Conservation (phyloP, 2,888 invertebrate genomes). For the Metopia argyrocephala region DNA sequence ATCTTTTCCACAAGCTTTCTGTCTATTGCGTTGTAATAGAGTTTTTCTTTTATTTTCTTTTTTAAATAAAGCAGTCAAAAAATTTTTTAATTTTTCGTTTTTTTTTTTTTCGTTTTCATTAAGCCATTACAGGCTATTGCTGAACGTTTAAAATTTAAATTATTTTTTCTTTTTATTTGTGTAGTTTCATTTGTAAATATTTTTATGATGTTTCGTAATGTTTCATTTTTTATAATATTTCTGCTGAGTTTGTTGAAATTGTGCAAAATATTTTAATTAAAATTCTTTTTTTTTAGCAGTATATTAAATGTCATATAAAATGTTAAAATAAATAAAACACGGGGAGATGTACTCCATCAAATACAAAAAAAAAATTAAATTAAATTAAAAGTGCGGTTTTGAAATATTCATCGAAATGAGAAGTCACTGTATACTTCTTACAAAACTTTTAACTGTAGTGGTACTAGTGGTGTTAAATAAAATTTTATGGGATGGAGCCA, state of each 20-base stretch:
- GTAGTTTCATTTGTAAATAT: background rate
- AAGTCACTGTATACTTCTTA: too few relatives aligned
- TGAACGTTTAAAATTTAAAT: too few relatives aligned
- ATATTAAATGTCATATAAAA: constrained; percentile 32
- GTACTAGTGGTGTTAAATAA: too few relatives aligned
- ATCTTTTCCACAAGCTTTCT: background rate
- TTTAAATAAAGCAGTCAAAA: background rate
- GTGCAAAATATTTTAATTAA: constrained; percentile 53
- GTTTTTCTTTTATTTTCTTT: background rate
- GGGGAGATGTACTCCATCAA: background rate
- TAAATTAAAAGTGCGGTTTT: too few relatives aligned
- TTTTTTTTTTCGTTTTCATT: too few relatives aligned
- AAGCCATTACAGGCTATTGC: too few relatives aligned
- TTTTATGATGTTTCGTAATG: background rate
- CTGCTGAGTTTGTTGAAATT: constrained; percentile 43
- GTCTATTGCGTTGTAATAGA: background rate
- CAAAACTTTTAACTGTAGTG: too few relatives aligned
- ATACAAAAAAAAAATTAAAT: too few relatives aligned
- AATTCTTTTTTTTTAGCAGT: constrained; percentile 27
- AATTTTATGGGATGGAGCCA: too few relatives aligned
- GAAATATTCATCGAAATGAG: too few relatives aligned
- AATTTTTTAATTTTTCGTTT: background rate
- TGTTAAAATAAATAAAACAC: background rate
- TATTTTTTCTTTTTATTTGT: background rate
- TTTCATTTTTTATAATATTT: constrained; percentile 16